Base-by-base conservation (phyloP, 1,140 invertebrate species). In the Drosophila nannoptera region DNA sequence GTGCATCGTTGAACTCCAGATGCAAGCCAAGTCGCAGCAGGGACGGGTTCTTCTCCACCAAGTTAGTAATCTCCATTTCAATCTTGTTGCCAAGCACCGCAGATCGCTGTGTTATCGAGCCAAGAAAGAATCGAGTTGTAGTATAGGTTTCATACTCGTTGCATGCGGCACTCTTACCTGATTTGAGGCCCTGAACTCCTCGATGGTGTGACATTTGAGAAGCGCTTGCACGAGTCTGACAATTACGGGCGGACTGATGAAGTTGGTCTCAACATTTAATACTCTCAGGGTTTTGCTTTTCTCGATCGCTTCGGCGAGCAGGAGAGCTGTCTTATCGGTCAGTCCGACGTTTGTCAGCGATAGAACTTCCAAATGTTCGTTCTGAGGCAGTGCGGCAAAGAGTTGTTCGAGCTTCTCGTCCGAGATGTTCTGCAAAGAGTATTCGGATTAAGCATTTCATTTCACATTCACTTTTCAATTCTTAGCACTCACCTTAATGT, bases 211-310 rank as follows among this genome's bases (percentile, higher is more conserved):
- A 75, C 96, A 96, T 76, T 94, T 93, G 65, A 98, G 93, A 75
- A 99, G 92, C 45, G 96, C 93, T 90, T 94, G 94, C 45, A 99
- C 93, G 46, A 99, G 91, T 89, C 93, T 93, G 59, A 97, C 94
- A 84, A 99, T 94, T 53, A 94, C 93, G 87, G 91, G 91, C 83
- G 94, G 96, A 91, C 93, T 96, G 88, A 99, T 94, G 90, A 97
- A 97, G 92, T 99, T 99, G 54, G 97, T 98, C 93, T 99, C 97
- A 72, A 99, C 94, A 90, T 98, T 99, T 82, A 99, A 91, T 78
- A 96, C 95, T 90, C 95, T 93, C 71, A 99, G 91, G 54, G 95
- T 94, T 87, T 93, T 94, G 92, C 98, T 99, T 72, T 94, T 94
- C 88, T 95, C 93, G 58, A 99, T 91, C 36, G 96, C 95, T 87